Conservation (phyloP, 2,888 invertebrate genomes). For the Lepidocyrtoides sp. region DNA sequence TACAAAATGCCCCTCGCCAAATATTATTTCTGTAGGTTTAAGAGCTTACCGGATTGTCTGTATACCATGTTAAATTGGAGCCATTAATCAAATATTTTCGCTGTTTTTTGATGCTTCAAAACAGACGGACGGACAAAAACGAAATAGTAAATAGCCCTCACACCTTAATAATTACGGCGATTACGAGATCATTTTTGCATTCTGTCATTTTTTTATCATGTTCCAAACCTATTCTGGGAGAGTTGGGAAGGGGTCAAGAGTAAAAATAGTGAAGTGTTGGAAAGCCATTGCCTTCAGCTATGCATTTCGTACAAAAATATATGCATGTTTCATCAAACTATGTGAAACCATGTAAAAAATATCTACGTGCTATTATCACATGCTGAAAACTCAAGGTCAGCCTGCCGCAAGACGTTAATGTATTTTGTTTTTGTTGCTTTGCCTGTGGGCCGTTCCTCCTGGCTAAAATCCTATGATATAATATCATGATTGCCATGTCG, state of each 20-base stretch:
- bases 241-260: slow-evolving; percentile 55
- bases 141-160: no score
- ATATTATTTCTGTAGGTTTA: no score
- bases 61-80: no score
- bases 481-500: slow-evolving; percentile 51
- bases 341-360: slow-evolving; percentile 74
- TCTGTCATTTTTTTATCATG: neutral
- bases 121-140: no score
- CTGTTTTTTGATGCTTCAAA: no score
- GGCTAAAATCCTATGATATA: neutral
- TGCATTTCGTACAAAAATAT: neutral
- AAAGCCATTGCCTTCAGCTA: slow-evolving; percentile 32
- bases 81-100: no score
- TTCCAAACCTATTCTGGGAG: neutral
- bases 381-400: slow-evolving; percentile 84
- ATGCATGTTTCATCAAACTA: neutral
- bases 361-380: slow-evolving; percentile 47
- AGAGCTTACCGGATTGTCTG: no score
- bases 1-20: no score
- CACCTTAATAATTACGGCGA: no score
- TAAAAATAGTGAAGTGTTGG: slow-evolving; percentile 39
- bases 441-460: slow-evolving; percentile 64
- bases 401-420: slow-evolving; percentile 62
- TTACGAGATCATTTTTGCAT: no score
- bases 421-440: slow-evolving; percentile 35